These are phyloP conservation scores for Sinhomidia bicolor DNA, from an alignment of 2,888 invertebrate species.

Conservation along the genomic window DNA sequence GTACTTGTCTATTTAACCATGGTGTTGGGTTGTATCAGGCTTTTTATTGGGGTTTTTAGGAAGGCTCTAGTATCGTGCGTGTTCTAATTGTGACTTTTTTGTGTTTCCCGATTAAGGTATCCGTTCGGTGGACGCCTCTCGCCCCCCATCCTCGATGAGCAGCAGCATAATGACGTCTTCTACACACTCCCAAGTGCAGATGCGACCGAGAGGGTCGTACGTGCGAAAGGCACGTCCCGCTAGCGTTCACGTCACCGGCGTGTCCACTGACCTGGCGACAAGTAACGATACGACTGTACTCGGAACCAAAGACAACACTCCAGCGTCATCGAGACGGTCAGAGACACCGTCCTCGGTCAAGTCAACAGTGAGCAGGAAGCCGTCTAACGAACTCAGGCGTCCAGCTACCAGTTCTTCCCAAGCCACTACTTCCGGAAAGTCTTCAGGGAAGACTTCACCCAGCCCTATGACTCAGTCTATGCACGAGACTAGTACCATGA, in stretches of 20 bases:
- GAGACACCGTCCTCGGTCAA: constrained; percentile 61
- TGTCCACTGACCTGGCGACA: constrained; percentile 43
- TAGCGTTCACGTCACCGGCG: constrained; percentile 79
- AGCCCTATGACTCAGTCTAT: constrained; percentile 58
- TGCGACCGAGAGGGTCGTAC: constrained; percentile 74
- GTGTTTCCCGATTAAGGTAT: constrained; percentile 58
- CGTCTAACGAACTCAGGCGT: constrained; percentile 49
- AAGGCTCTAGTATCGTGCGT: not conserved
- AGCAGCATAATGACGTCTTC: constrained; percentile 79
- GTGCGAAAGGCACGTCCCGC: constrained; percentile 78
- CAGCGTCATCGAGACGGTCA: constrained; percentile 45
- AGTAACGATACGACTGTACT: not conserved
- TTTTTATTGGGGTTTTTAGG: not conserved
- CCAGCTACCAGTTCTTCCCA: constrained; percentile 34
- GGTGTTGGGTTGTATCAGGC: constrained; percentile 38
- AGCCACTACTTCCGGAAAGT: constrained; percentile 56
- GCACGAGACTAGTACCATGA: constrained; percentile 74
- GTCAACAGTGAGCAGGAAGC: constrained; percentile 57
- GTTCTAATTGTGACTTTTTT: not conserved
- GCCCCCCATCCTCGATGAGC: constrained; percentile 77
- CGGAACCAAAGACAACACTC: constrained; percentile 54
- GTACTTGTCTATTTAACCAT: constrained; percentile 17
- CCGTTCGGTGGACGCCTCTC: constrained; percentile 74
- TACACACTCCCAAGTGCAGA: constrained; percentile 77
- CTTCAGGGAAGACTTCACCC: constrained; percentile 68